These are phyloP conservation scores for Eupithecia insigniata DNA, from an alignment of 2,888 invertebrate species.

Conservation along the genomic window DNA sequence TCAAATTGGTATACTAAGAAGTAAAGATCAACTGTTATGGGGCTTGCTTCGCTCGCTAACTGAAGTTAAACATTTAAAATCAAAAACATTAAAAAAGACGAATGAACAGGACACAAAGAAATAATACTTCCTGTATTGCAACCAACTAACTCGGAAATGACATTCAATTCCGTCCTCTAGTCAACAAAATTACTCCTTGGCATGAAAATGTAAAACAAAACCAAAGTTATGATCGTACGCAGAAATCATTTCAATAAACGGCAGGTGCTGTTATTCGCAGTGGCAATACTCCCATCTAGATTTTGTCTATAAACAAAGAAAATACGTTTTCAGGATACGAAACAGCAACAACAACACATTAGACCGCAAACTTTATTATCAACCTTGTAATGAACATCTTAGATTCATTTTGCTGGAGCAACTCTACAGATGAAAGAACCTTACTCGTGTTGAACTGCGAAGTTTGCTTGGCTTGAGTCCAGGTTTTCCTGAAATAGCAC, in stretches of 20 bases:
- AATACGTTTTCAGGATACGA: slow-evolving; percentile 47
- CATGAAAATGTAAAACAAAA: slow-evolving; percentile 17
- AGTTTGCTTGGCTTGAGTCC: slow-evolving; percentile 71
- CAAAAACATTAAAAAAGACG: not conserved
- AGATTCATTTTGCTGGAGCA: slow-evolving; percentile 49
- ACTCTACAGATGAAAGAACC: slow-evolving; percentile 65
- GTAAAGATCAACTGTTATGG: not conserved
- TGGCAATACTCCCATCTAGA: slow-evolving; percentile 56
- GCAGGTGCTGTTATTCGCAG: slow-evolving; percentile 42
- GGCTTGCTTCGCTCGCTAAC: not conserved
- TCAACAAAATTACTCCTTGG: slow-evolving; percentile 2
- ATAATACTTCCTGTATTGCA: not conserved
- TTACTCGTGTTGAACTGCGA: slow-evolving; percentile 67
- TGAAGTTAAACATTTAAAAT: no score
- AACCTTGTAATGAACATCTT: slow-evolving; percentile 43
- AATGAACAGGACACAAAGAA: not conserved
- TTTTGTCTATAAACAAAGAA: slow-evolving; percentile 64
- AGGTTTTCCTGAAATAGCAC: slow-evolving; percentile 83
- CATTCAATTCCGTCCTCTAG: slow-evolving; percentile 2
- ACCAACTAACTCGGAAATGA: not conserved
- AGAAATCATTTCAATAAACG: slow-evolving; percentile 41
- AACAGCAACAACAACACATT: slow-evolving; percentile 49
- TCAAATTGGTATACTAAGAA: not conserved
- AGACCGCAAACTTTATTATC: slow-evolving; percentile 33
- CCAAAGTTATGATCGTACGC: slow-evolving; percentile 44